These are phyloP conservation scores for Chironomus tentans DNA, from an alignment of 2,888 invertebrate species.

Conservation along the genomic window DNA sequence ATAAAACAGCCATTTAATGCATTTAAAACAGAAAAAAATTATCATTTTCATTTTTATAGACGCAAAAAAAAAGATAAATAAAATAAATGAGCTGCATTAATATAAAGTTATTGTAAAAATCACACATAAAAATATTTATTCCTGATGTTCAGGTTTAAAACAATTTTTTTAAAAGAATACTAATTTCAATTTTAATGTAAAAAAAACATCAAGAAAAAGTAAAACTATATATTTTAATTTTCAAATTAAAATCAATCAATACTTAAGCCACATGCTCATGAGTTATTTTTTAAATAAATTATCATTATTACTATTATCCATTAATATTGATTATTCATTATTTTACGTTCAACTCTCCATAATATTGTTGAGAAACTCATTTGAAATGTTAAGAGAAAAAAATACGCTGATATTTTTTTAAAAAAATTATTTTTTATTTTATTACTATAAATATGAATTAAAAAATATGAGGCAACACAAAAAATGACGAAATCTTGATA, in stretches of 20 bases:
- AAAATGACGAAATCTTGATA: not conserved
- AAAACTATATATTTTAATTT: no score
- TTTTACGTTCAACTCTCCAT: no score
- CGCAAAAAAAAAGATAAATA: not conserved
- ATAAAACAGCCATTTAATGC: not conserved
- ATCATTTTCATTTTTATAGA: not conserved
- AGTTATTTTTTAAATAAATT: not conserved
- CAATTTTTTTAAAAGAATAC: not conserved
- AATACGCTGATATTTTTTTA: not conserved
- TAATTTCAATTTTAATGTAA: no score
- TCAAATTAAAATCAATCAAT: not conserved
- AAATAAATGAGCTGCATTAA: not conserved
- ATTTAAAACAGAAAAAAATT: not conserved
- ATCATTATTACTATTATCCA: not conserved
- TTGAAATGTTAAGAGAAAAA: not conserved
- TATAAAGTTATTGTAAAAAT: not conserved
- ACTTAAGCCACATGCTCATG: not conserved
- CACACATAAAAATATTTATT: not conserved
- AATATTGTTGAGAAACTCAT: not conserved
- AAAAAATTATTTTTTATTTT: not conserved
- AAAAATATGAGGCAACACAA: not conserved
- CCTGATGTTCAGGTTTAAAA: not conserved
- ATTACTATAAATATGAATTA: not conserved
- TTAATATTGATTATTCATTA: no score
- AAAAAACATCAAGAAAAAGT: not conserved